A percentile compares a stretch with the other conserved stretches of the same genome.
These are phyloP conservation scores for Drosophila melanosoma DNA, from an alignment of 2,888 invertebrate genomes.

Conservation along the genomic window DNA sequence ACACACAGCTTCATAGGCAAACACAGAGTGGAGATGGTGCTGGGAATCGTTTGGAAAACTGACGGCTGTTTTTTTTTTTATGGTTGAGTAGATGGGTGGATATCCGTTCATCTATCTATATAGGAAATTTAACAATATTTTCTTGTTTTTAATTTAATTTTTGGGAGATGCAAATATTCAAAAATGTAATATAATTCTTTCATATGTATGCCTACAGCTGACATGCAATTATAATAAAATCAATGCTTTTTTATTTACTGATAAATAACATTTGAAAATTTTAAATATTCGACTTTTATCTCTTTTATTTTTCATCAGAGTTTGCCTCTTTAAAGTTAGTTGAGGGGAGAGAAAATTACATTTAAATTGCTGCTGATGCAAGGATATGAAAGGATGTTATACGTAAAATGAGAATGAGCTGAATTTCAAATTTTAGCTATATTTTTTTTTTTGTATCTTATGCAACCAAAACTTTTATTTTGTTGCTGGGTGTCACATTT, in stretches of 20 bases:
- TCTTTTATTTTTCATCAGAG: not conserved
- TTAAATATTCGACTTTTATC: not conserved
- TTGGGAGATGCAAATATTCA: not conserved
- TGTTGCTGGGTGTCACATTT: not conserved
- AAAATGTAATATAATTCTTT: not conserved
- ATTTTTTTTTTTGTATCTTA: not conserved
- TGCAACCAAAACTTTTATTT: not conserved
- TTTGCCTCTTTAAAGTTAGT: not conserved
- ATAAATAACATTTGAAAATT: not conserved
- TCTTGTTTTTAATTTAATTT: slow-evolving; percentile 29
- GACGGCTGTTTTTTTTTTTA: not conserved
- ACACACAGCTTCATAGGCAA: not conserved
- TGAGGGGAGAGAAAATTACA: not conserved
- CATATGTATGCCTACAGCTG: not conserved
- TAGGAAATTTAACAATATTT: slow-evolving; percentile 39
- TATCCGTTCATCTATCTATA: slow-evolving; percentile 12
- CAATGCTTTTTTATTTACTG: not conserved
- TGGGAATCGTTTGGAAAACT: slow-evolving; percentile 6
- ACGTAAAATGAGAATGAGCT: not conserved
- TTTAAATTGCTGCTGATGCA: not conserved
- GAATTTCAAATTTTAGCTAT: not conserved
- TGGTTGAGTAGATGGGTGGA: not conserved
- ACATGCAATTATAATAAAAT: not conserved
- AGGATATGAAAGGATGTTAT: not conserved
- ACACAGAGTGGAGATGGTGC: not conserved